Evolutionary conservation across 2,888 invertebrate genomes (phyloP), one percentile per base, ranked within the genome.

Genomic region (Cybosia mesomella): DNA sequence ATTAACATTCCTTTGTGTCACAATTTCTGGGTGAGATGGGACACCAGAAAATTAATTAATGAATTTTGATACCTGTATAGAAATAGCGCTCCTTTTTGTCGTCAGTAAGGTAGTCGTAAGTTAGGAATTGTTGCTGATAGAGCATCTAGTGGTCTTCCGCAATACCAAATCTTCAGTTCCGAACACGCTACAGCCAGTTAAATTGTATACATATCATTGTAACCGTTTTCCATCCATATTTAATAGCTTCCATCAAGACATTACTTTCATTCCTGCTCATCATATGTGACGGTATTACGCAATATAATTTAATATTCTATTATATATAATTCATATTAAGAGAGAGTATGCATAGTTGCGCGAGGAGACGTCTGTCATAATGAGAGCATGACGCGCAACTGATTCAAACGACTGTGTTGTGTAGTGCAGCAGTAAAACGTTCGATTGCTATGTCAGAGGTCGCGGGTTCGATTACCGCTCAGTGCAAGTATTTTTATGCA

Each of bases 271-370:
- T 9, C n/a, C 18, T n/a, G 18, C 49, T 49, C 49, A 28, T 5
- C 28, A 49, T n/a, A 15, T 49, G n/a, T 9, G 18, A 49, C n/a
- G n/a, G 0, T n/a, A n/a, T 49, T 49, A 49, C 49, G n/a, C 49
- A 49, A 43, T 43, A 43, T 18, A 18, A 49, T 49, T 43, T 49
- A 49, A n/a, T 49, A 49, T 49, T 1, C 7, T 43, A 43, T 43
- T n/a, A 49, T 49, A 43, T 49, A 49, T 49, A n/a, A 49, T 49
- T 49, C 49, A 49, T 49, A 49, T 9, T 49, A 49, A 49, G 49
- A 49, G 43, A 43, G 49, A 49, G 49, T 49, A 49, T n/a, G 49
- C n/a, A 49, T 43, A 43, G 18, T 43, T 43, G 18, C 18, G 43
- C 8, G 43, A 18, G 3, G 15, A 18, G 18, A 18, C 49, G 49